phyloP scores from a whole-genome alignment of 2,888 invertebrate genomes.

The Bellardia bayeri region DNA sequence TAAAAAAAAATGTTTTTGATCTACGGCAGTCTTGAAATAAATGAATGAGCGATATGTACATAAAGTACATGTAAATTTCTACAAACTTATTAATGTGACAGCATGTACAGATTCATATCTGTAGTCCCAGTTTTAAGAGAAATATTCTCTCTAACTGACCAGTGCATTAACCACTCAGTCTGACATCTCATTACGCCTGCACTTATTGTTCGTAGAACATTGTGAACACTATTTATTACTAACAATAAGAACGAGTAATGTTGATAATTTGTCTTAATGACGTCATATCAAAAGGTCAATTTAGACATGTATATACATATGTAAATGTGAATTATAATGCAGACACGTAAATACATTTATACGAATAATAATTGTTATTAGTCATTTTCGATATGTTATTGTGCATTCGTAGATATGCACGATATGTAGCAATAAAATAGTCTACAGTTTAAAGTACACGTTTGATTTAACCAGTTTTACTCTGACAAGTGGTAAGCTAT shows the following conservation, averaged over 20 bases:
- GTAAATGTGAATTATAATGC: constrained; percentile 12
- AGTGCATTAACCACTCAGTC: not conserved
- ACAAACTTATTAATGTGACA: too few species aligned
- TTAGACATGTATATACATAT: not conserved
- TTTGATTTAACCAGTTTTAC: too few species aligned
- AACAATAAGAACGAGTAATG: not conserved
- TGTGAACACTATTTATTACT: constrained; percentile 29
- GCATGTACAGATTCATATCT: not conserved
- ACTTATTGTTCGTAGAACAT: constrained; percentile 1
- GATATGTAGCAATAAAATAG: not conserved
- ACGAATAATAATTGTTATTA: not conserved
- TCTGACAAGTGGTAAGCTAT: too few species aligned
- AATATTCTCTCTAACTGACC: not conserved
- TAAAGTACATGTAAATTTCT: too few species aligned
- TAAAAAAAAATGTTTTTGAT: too few species aligned
- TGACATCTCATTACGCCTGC: not conserved
- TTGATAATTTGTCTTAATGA: constrained; percentile 1
- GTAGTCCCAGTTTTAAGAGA: constrained; percentile 1
- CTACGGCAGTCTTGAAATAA: too few species aligned
- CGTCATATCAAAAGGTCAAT: constrained; percentile 42
- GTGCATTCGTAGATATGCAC: not conserved
- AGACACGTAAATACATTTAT: not conserved
- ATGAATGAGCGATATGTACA: too few species aligned
- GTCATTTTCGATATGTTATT: not conserved
- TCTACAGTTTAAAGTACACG: not conserved